Base-by-base conservation (phyloP, 2,797 vertebrate species). In the Cercopithecus diana region DNA sequence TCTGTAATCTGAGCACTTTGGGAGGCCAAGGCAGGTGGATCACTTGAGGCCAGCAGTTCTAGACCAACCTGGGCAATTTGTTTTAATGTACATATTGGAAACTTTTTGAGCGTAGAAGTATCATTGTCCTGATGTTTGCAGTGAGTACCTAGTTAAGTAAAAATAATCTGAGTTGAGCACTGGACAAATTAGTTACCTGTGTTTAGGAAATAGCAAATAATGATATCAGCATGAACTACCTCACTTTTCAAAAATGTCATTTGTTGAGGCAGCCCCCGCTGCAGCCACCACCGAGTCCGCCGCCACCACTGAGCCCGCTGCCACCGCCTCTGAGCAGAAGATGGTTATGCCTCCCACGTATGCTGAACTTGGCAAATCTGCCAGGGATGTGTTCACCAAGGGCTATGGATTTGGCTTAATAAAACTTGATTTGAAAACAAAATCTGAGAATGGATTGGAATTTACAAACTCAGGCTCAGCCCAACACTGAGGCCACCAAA, bases 391-490 rank as follows among this genome's bases (percentile, higher is more conserved):
- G 97, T 99, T 99, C 98, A 99, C 99, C 95, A 99, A 99, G 97
- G 99, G 99, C 98, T 99, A 99, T 28, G 99, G 99, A 97, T 99
- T 99, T 95, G 99, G 99, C 90, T 99, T 99, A 79, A 99, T 55
- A 80, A 55, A 55, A 80, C 22, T 55, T 52, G 48, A 55, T 80
- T 39, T 39, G 48, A 55, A 80, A 80, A 80, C 77, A 55, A 52
- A 67, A 36, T 80, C n/a, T 24, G 6, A 52, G 33, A 80, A 52
- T 4, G 77, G 77, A 55, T 39, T 55, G 50, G 50, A 80, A 80
- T 26, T 80, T 80, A 26, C 50, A 52, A 39, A 50, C 50, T 80
- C n/a, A 55, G 77, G n/a, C n/a, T 80, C 77, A 55, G 50, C 22
- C n/a, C 50, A 39, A 36, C 50, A 55, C 48, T 12, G 77, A 80